These are phyloP conservation scores for Trichoplax adhaerens DNA, from an alignment of 37 sponge, comb jelly and placozoan genomes.

Conservation along the genomic window DNA sequence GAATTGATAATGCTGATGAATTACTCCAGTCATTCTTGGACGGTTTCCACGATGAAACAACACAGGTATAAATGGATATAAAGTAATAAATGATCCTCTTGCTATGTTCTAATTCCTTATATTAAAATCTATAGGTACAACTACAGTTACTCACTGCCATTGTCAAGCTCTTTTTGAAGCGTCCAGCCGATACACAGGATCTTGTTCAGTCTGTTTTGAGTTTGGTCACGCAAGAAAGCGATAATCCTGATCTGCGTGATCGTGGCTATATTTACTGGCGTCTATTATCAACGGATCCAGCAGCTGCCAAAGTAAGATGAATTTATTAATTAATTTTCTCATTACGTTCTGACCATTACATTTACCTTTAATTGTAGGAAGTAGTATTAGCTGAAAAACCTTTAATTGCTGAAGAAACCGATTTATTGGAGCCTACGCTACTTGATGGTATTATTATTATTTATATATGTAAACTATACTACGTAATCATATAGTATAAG, in stretches of 20 bases:
- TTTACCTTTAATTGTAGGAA: constrained; percentile 24
- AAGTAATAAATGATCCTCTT: neutral
- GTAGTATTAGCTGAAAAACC: constrained; percentile 98
- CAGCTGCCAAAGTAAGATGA: constrained; percentile 70
- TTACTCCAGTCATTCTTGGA: constrained; percentile 76
- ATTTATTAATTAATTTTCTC: neutral
- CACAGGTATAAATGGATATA: constrained; percentile 23
- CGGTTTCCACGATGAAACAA: constrained; percentile 79
- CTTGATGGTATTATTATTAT: constrained; percentile 28
- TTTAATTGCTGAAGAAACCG: constrained; percentile 95
- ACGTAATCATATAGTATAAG: neutral
- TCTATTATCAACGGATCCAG: constrained; percentile 93
- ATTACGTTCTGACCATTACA: neutral
- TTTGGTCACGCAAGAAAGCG: constrained; percentile 97
- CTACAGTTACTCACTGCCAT: constrained; percentile 88
- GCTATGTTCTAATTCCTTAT: neutral
- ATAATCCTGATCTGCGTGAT: constrained; percentile 95
- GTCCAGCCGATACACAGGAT: constrained; percentile 78
- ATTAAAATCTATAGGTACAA: constrained; percentile 51
- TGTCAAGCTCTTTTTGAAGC: constrained; percentile 94
- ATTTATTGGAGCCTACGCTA: constrained; percentile 87
- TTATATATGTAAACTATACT: neutral
- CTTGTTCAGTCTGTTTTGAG: constrained; percentile 87
- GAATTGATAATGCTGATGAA: constrained; percentile 88
- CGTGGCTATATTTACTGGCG: constrained; percentile 98